These are phyloP conservation scores for Sinocyclocheilus anshuiensis DNA, from an alignment of 2,113 vertebrate species.

Conservation along the genomic window DNA sequence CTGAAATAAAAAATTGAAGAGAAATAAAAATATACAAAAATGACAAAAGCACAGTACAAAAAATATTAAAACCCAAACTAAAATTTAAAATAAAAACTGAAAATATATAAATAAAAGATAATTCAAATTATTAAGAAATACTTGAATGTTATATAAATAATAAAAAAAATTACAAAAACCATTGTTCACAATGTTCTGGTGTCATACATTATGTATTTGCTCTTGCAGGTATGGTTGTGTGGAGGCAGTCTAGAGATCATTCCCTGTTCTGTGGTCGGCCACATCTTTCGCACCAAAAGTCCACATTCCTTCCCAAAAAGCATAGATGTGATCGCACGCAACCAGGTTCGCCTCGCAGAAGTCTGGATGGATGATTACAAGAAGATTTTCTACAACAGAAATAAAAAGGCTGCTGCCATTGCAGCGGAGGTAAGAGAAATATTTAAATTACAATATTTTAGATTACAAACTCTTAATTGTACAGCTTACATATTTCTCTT, in stretches of 20 bases:
- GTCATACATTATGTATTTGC: not conserved
- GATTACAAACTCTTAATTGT: not conserved
- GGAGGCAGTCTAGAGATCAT: constrained; percentile 82
- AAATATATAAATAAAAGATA: no score
- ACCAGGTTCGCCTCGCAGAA: constrained; percentile 85
- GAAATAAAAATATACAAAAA: not conserved
- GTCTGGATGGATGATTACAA: constrained; percentile 75
- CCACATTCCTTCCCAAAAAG: constrained; percentile 84
- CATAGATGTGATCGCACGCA: constrained; percentile 74
- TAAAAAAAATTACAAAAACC: not conserved
- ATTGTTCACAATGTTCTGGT: not conserved
- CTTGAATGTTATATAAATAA: not conserved
- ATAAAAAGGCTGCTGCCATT: constrained; percentile 78
- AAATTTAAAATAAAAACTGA: no score
- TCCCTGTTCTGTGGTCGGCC: constrained; percentile 87
- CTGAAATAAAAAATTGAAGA: not conserved
- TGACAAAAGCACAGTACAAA: not conserved
- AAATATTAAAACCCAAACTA: not conserved
- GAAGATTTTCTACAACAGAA: constrained; percentile 81
- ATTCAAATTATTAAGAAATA: no score
- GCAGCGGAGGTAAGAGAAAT: constrained; percentile 72
- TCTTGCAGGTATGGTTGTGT: constrained; percentile 83
- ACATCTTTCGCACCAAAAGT: constrained; percentile 83
- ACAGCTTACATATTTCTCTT: constrained; percentile 24
- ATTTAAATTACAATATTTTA: not conserved